Evolutionary conservation across 2,888 invertebrate genomes (phyloP), one percentile per base, ranked within the genome.

Genomic region (Zaprionus obscuricornis): DNA sequence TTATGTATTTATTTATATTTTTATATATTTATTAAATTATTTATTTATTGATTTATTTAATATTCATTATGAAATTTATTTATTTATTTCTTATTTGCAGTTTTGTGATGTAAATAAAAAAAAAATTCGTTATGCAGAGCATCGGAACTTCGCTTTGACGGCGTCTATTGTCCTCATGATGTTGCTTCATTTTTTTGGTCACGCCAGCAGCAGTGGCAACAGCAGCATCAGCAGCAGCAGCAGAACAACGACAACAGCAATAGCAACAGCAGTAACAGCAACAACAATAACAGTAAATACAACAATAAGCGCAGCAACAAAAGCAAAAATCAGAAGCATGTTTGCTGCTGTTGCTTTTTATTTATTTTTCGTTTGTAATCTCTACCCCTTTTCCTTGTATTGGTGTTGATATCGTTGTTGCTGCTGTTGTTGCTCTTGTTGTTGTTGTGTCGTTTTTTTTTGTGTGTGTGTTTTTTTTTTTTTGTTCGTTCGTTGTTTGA

Each of bases 301-400:
- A 62, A 42, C 45, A 69, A 57, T 58, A 52, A 56, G 27, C 20
- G 31, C 45, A 42, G 46, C 55, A 65, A 43, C 47, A 55, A 58
- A 57, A 58, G 56, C 39, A 27, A 43, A 63, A 73, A 75, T 75
- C 74, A 59, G 77, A 56, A 62, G 71, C 60, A 66, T 83, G 71
- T 81, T 74, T 70, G 74, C 54, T 66, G 50, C 66, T 58, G 63
- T 67, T 69, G 62, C 52, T 69, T 74, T 78, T 77, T 72, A 72
- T 72, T 81, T 79, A 76, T 79, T 71, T 60, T 79, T 45, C 71
- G 68, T 83, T 83, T 72, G 77, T 77, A 74, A 77, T 79, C 72
- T 74, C 39, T 76, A 84, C 68, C 79, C 81, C 77, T 77, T 84
- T 73, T 66, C 3, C 46, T 18, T 31, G 45, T 36, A 24, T 49